Evolutionary conservation across 2,797 vertebrate species (phyloP).

Genomic region (Coccyzus lansbergi): DNA sequence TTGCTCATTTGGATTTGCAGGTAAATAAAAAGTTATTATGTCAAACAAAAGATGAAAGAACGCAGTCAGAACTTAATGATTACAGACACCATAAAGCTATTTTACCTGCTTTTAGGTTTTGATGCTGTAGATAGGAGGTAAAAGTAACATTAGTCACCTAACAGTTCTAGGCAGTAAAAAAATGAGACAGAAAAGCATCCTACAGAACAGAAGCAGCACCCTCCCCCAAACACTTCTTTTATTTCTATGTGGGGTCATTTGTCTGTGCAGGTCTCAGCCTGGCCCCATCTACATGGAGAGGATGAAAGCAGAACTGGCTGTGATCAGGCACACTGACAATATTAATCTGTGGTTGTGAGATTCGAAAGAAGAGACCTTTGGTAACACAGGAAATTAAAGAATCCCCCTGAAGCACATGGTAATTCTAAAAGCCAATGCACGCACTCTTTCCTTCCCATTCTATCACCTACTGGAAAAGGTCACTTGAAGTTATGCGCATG

Average conservation of each 20-base stretch:
- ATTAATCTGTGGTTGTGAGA: rapidly evolving
- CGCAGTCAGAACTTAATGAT: neutral
- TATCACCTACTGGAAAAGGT: neutral
- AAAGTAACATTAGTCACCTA: neutral
- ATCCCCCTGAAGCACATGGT: neutral
- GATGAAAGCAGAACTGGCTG: neutral
- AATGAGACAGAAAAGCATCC: neutral
- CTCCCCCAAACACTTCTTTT: neutral
- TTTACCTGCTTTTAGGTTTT: neutral
- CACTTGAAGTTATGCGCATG: neutral
- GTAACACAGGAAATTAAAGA: rapidly evolving
- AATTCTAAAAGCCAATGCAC: neutral
- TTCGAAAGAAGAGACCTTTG: neutral
- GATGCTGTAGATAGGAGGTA: neutral
- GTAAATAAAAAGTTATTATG: neutral
- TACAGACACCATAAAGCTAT: neutral
- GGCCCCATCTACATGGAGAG: rapidly evolving
- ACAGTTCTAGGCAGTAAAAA: neutral
- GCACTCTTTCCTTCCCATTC: neutral
- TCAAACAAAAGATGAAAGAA: neutral
- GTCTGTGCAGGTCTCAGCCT: neutral
- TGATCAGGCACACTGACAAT: neutral
- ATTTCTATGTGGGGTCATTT: rapidly evolving
- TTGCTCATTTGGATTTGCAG: neutral
- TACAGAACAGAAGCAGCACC: neutral